Base-by-base conservation (phyloP, 2,888 invertebrate species). In the Dryococelus australis region DNA sequence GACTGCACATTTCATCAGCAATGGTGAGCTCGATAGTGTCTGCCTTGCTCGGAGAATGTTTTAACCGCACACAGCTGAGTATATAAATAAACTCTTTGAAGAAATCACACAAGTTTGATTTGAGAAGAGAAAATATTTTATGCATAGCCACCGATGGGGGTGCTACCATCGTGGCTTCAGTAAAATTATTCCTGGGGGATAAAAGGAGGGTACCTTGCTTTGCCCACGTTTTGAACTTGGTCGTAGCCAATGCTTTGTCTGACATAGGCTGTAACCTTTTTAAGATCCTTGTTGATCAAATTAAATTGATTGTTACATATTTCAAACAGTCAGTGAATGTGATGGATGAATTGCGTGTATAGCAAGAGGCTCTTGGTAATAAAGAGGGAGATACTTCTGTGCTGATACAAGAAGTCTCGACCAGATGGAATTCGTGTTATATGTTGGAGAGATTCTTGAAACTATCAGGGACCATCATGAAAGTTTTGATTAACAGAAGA, bases 291-390 rank as follows among this genome's bases (percentile, higher is more conserved):
- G 53, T 86, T 87, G 89, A 91, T 90, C 90, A 89, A 13, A 90
- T 91, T 89, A 91, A 91, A 91, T 65, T 88, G 86, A 91, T 91
- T 89, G 91, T 91, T 86, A 91, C 91, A 86, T 91, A 88, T 87
- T 65, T 65, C 24, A 65, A 65, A 20, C 65, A 65, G 24, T 65
- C 65, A 65, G 65, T 65, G 5, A 87, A 53, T 86, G 89, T 91
- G 47, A 90, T 90, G 90, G 91, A 91, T 86, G 87, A 91, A 88
- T 90, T 91, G 88, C 87, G 90, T 90, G 89, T 90, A 87, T 90
- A 90, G 47, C 47, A 47, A 12, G 47, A 9, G 47, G 6, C 47
- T 47, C 6, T 47, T 6, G 87, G 87, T 24, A 90, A 91, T 90
- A 91, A 89, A 16, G 65, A 65, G 20, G 90, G 90, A 10, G 88